Percentiles rank a stretch among this genome's conserved stretches.
Conservation (phyloP, 2,797 vertebrate genomes). For the Schizothorax lantsangensis region DNA sequence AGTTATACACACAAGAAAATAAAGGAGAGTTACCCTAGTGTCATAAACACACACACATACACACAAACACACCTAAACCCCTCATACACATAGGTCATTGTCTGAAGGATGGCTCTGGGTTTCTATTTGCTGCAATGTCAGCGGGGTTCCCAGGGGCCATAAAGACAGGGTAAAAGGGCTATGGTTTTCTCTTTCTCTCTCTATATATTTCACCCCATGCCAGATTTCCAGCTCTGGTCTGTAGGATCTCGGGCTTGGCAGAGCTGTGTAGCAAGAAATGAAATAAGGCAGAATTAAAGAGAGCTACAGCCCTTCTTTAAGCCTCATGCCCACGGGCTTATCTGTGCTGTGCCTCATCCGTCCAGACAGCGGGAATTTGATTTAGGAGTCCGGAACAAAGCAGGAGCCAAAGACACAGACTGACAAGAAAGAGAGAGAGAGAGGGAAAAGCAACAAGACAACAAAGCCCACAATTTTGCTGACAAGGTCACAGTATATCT, state of each 20-base stretch:
- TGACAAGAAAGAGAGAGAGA: constrained; percentile 3
- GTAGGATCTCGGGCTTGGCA: not conserved
- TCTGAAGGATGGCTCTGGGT: constrained; percentile 25
- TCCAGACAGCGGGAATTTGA: constrained; percentile 41
- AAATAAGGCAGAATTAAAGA: constrained; percentile 20
- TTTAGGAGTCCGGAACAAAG: constrained; percentile 23
- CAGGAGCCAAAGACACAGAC: not conserved
- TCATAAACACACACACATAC: not conserved
- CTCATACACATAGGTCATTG: constrained; percentile 5
- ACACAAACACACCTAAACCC: constrained; percentile 7
- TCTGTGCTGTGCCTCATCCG: constrained; percentile 24
- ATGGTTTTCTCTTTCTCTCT: constrained; percentile 3
- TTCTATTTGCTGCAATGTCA: constrained; percentile 48
- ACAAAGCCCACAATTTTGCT: not conserved
- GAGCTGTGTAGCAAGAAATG: not conserved
- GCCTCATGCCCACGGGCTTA: constrained; percentile 26
- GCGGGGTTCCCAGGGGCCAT: constrained; percentile 33
- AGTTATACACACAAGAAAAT: not conserved
- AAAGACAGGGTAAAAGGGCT: constrained; percentile 33
- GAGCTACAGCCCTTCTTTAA: constrained; percentile 31
- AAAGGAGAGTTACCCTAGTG: not conserved
- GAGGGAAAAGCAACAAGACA: constrained; percentile 57
- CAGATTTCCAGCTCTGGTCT: constrained; percentile 9
- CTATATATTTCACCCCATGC: constrained; percentile 26
- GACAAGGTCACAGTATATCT: constrained; percentile 40